Base-by-base conservation (phyloP, 2,797 vertebrate genomes). In the Yasuhikotakia modesta region DNA sequence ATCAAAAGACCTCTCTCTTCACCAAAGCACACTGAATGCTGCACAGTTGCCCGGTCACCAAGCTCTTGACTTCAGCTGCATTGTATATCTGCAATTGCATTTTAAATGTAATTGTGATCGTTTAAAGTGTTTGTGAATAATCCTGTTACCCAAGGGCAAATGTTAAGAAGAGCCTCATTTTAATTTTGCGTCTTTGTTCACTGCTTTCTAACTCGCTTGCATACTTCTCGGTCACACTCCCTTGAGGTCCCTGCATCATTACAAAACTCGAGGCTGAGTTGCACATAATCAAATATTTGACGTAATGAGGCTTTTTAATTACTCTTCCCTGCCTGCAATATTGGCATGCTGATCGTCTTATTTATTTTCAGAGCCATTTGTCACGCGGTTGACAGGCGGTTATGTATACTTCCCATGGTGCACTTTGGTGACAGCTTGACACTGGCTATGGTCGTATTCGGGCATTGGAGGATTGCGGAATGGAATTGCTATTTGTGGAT, bases 251-350 rank as follows among this genome's bases (percentile, higher is more conserved):
- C 52, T 66, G 67, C 84, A 84, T 89, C 86, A 89, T 90, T 87
- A 84, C 82, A 69, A 72, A 64, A 85, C 55, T 68, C 57, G 65
- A 57, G 46, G 64, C 81, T 75, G 82, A 86, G 86, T 88, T 89
- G 76, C 80, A 88, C 82, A 86, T 88, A 88, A 91, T 92, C 89
- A 90, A 91, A 91, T 92, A 90, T 92, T 90, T 90, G 88, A 91
- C 84, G 85, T 88, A 91, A 91, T 89, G 88, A 91, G 88, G 89
- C 87, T 88, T 90, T 92, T 91, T 92, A 91, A 90, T 92, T 89
- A 92, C 85, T 90, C 86, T 91, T 70, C 76, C 87, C 89, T 85
- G 85, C 81, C 76, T 82, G 86, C 86, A 80, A 85, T 90, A 85
- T 90, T 80, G 82, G 83, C 88, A 91, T 88, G 87, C 87, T 81